phyloP scores from a whole-genome alignment of 2,888 invertebrate genomes.

The Synanthedon vespiformis region DNA sequence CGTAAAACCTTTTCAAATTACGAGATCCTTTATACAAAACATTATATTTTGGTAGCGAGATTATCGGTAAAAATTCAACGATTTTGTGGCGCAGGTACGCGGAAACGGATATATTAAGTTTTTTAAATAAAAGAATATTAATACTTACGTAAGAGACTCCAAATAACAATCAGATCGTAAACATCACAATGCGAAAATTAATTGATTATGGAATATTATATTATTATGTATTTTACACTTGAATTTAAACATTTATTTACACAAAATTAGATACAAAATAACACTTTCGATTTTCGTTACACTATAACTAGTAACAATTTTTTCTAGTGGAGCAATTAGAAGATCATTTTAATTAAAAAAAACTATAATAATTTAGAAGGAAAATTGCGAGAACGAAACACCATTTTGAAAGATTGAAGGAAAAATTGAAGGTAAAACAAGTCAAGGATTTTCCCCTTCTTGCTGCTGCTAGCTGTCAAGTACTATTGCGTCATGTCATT shows the following conservation, averaged over 20 bases:
- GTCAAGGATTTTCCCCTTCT: constrained; percentile 51
- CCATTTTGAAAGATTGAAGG: constrained; percentile 65
- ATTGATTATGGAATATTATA: constrained; percentile 10
- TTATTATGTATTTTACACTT: not conserved
- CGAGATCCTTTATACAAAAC: no score
- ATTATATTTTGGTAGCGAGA: no score
- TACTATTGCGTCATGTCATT: constrained; percentile 56
- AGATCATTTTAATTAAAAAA: constrained; percentile 39
- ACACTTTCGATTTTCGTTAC: not conserved
- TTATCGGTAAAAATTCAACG: not conserved
- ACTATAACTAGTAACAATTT: constrained; percentile 7
- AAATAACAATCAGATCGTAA: constrained; percentile 52
- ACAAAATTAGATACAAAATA: not conserved
- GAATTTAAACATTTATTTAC: not conserved
- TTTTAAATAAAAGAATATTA: constrained; percentile 37
- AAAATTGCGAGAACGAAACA: constrained; percentile 58
- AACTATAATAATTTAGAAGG: constrained; percentile 45
- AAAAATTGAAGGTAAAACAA: constrained; percentile 22
- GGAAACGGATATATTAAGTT: constrained; percentile 17
- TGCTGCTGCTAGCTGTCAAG: constrained; percentile 4
- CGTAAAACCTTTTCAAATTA: no score
- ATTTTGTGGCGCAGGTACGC: not conserved
- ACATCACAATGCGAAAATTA: constrained; percentile 51
- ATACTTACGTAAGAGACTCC: constrained; percentile 62
- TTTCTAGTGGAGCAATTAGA: constrained; percentile 23